phyloP scores from a whole-genome alignment of 2,113 vertebrate genomes.

The Misgurnus anguillicaudatus region DNA sequence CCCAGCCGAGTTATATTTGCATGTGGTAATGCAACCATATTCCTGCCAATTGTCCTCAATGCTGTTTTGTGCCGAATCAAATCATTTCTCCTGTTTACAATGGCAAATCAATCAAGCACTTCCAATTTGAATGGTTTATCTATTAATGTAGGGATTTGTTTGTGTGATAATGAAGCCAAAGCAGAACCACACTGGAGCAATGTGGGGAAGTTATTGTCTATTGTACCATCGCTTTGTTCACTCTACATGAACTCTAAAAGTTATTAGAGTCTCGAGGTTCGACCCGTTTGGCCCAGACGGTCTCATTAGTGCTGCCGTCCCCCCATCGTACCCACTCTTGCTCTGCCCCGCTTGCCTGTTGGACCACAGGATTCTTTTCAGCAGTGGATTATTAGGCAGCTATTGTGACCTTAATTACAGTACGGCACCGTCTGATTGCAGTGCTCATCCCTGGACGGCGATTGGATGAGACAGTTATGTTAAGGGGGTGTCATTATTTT shows the following conservation, averaged over 20 bases:
- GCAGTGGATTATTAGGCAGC: constrained; percentile 74
- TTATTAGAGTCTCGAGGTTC: constrained; percentile 73
- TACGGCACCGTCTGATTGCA: constrained; percentile 61
- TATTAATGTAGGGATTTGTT: constrained; percentile 15
- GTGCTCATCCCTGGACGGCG: constrained; percentile 54
- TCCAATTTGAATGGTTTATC: too few species aligned
- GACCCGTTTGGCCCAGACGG: constrained; percentile 61
- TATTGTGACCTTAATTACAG: constrained; percentile 73
- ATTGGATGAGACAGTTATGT: constrained; percentile 64
- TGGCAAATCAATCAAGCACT: too few species aligned
- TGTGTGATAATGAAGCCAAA: constrained; percentile 25
- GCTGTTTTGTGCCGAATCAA: constrained; percentile 10
- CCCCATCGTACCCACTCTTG: neutral
- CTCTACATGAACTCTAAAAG: constrained; percentile 60
- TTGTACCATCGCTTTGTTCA: constrained; percentile 70
- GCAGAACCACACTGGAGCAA: constrained; percentile 35
- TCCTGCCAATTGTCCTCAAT: neutral
- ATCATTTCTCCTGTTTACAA: too few species aligned
- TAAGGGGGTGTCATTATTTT: constrained; percentile 70
- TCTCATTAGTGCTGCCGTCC: constrained; percentile 74
- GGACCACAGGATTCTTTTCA: constrained; percentile 58
- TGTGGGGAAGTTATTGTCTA: constrained; percentile 66
- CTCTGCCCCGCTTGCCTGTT: neutral
- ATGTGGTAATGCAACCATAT: constrained; percentile 23
- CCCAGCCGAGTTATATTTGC: constrained; percentile 51